These are phyloP conservation scores for Hemicrepidius hirtus DNA, from an alignment of 2,888 invertebrate species.

Conservation along the genomic window DNA sequence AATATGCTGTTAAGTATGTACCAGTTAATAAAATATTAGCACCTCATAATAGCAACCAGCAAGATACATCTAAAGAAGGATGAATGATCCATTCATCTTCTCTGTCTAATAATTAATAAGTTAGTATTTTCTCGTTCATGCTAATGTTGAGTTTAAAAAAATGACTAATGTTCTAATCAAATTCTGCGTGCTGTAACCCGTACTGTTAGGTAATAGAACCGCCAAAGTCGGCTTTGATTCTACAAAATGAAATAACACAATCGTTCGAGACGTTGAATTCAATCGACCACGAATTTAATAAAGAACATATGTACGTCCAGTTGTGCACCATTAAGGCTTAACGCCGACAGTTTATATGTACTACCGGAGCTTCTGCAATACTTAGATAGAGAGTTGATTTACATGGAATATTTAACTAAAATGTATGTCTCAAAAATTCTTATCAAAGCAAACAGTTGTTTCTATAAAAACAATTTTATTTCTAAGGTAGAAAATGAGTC, in stretches of 20 bases:
- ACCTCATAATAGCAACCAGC: conserved; percentile 37
- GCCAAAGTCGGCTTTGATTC: conserved; percentile 38
- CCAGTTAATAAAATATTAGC: conserved; percentile 37
- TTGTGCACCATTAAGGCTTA: neutral
- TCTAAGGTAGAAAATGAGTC: neutral
- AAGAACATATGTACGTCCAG: conserved; percentile 6
- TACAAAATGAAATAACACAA: conserved; percentile 35
- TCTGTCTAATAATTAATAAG: conserved; percentile 42
- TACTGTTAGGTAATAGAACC: conserved; percentile 43
- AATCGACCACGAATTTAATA: conserved; percentile 20
- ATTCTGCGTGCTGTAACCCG: conserved; percentile 33
- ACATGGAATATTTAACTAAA: neutral
- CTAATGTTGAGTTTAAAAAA: conserved; percentile 39
- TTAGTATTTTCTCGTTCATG: conserved; percentile 40
- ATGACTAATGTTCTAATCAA: conserved; percentile 44
- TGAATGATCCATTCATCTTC: neutral
- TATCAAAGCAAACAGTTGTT: too few species aligned
- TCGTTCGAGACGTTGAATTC: conserved; percentile 29
- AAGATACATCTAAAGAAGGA: conserved; percentile 28
- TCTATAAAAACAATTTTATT: neutral
- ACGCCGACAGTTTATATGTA: neutral
- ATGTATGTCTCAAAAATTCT: too few species aligned
- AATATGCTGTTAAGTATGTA: neutral
- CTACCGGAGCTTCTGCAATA: neutral
- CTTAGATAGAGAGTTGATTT: neutral